phyloP scores from a whole-genome alignment of 1,140 invertebrate genomes.

The Drosophila hydei region DNA sequence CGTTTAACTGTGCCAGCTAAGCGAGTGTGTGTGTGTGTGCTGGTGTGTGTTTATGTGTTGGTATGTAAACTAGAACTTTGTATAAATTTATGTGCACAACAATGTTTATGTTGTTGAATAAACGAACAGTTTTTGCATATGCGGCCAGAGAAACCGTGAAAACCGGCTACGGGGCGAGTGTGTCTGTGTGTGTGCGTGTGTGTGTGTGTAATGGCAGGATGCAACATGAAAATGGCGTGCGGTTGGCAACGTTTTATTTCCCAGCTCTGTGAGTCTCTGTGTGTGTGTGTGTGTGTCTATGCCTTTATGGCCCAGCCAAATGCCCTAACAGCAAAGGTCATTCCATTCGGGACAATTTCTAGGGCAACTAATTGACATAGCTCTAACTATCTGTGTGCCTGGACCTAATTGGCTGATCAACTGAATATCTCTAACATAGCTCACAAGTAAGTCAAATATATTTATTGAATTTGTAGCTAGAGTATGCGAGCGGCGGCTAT shows the following conservation, averaged over 20 bases:
- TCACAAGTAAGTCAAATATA: not conserved
- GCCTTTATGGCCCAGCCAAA: conserved; percentile 14
- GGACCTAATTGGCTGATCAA: too few species aligned
- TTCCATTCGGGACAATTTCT: not conserved
- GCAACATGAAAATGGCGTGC: conserved; percentile 81
- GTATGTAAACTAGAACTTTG: conserved; percentile 80
- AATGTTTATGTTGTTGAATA: conserved; percentile 82
- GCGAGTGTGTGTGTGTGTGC: conserved; percentile 9
- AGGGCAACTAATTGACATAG: too few species aligned
- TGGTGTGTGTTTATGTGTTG: conserved; percentile 26
- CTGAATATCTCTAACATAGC: too few species aligned
- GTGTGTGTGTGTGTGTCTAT: conserved; percentile 19
- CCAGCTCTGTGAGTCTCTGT: conserved; percentile 22
- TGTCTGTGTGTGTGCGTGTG: conserved; percentile 13
- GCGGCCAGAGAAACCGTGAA: conserved; percentile 46
- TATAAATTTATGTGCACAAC: conserved; percentile 81
- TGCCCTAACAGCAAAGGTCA: not conserved
- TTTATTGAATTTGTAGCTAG: not conserved
- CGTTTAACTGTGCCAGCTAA: conserved; percentile 69
- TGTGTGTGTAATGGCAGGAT: conserved; percentile 71
- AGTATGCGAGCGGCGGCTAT: not conserved
- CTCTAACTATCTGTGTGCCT: too few species aligned
- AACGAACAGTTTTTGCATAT: conserved; percentile 76
- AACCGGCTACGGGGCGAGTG: conserved; percentile 14
- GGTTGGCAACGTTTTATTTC: conserved; percentile 78